phyloP scores from a whole-genome alignment of 2,797 vertebrate genomes.

The Siniperca undulata region DNA sequence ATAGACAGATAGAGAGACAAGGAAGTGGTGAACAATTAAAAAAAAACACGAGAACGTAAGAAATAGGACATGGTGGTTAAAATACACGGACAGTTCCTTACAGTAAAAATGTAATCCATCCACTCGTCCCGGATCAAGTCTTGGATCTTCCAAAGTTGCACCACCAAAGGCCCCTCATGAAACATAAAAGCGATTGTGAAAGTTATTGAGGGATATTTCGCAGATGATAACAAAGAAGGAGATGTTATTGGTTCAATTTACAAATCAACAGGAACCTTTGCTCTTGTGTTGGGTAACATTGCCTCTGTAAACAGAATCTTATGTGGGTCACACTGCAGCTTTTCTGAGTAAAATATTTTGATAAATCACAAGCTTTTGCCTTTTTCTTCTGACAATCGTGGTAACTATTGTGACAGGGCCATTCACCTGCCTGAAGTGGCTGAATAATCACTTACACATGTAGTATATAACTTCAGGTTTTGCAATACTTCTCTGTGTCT shows the following conservation, averaged over 20 bases:
- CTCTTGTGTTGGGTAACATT: constrained; percentile 72
- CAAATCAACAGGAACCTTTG: constrained; percentile 63
- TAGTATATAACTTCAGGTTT: not conserved
- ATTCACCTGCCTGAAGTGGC: not conserved
- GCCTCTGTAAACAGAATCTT: constrained; percentile 60
- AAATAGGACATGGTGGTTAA: not conserved
- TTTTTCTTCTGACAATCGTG: not conserved
- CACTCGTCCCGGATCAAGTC: not conserved
- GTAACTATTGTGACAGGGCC: not conserved
- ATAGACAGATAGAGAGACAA: not conserved
- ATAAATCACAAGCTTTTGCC: not conserved
- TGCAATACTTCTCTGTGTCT: not conserved
- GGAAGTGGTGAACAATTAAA: not conserved
- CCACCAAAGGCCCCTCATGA: not conserved
- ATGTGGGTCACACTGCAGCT: constrained; percentile 22
- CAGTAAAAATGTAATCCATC: not conserved
- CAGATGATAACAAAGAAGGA: constrained; percentile 31
- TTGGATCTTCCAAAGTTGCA: constrained; percentile 9
- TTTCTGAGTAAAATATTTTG: constrained; percentile 1
- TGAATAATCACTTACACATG: not conserved
- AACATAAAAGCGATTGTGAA: constrained; percentile 10
- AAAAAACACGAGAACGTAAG: not conserved
- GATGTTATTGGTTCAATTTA: constrained; percentile 29
- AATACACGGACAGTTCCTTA: not conserved
- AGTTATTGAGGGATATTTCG: not conserved